Evolutionary conservation across 2,888 invertebrate species (phyloP).

Genomic region (Cacoxenus indagator): DNA sequence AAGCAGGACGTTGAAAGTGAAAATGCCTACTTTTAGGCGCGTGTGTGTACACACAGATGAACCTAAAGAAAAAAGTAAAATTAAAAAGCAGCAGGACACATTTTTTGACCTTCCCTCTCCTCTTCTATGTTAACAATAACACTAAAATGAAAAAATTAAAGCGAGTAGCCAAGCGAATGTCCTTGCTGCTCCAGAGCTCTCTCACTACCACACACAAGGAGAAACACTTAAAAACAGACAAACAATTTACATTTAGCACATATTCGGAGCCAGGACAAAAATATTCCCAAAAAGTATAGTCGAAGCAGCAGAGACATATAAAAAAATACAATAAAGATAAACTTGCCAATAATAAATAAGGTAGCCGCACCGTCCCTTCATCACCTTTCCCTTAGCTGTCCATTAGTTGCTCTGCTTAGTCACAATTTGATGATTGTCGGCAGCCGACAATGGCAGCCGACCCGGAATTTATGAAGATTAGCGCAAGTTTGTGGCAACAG

Average conservation of each 20-base stretch:
- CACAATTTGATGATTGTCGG: not conserved
- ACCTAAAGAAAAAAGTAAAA: constrained; percentile 4
- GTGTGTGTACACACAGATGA: constrained; percentile 25
- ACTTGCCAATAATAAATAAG: constrained; percentile 6
- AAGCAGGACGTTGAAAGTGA: constrained; percentile 20
- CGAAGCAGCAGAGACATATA: not conserved
- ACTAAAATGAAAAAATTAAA: not conserved
- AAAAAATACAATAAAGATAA: constrained; percentile 21
- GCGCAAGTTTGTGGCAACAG: not conserved
- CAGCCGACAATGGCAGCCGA: not conserved
- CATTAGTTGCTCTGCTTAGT: not conserved
- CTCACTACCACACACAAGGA: not conserved
- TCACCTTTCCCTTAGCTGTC: not conserved
- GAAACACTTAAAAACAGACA: not conserved
- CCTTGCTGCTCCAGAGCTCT: not conserved
- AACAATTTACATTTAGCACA: not conserved
- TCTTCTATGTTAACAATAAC: not conserved
- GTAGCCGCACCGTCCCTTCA: too few relatives aligned
- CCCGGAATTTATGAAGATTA: constrained; percentile 14
- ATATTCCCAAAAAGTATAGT: not conserved
- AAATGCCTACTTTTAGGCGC: constrained; percentile 44
- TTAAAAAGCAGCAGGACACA: not conserved
- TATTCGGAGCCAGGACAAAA: not conserved
- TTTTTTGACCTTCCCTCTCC: not conserved
- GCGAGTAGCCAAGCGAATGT: not conserved